Base-by-base conservation (phyloP, 92 coral and sea anemone genomes). In the Epizoanthus rinbou region DNA sequence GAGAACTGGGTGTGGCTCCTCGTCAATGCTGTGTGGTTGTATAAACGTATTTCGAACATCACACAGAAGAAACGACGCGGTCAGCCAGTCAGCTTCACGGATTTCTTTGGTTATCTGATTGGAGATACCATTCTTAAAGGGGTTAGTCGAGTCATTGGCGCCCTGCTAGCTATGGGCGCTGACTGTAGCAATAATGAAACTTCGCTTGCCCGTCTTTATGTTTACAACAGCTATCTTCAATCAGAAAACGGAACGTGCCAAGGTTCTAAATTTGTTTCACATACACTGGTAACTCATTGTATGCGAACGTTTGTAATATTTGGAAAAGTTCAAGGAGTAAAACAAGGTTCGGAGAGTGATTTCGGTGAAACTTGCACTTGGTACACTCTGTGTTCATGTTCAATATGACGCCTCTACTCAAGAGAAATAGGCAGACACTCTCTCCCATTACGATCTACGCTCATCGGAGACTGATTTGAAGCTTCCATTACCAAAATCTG, bases 41-140 rank as follows among this genome's bases (percentile, higher is more conserved):
- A 60, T 16, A 78, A 78, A 78, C 82, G 82, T 19, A 78, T 78
- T 16, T 35, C 43, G 10, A 45, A 71, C 58, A 45, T 86, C 8
- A 41, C 18, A 6, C 6, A 18, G 5, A 86, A 86, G 73, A 57
- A 16, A 73, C 58, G 50, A 37, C 69, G 64, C 21, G 89, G 86
- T 3, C 89, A 86, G 35, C 86, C 85, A 16, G 83, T 81, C 37
- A 74, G 85, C 57, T 76, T 86, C 41, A 86, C 89, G 3, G 89
- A 86, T 57, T 81, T 86, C 35, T 86, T 86, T 81, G 89, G 89
- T 11, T 80, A 80, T 57, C 63, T 68, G 24, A 64, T 86, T 54
- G 89, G 89, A 62, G 86, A 86, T 64, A 80, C 86, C n/a, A 73
- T 86, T 21, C 86, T 86, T 13, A 70, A 81, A 60, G 82, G 82